Percentiles rank a stretch among this genome's conserved stretches.
phyloP scores from a whole-genome alignment of 2,888 invertebrate genomes.

The Neoascia interrupta region DNA sequence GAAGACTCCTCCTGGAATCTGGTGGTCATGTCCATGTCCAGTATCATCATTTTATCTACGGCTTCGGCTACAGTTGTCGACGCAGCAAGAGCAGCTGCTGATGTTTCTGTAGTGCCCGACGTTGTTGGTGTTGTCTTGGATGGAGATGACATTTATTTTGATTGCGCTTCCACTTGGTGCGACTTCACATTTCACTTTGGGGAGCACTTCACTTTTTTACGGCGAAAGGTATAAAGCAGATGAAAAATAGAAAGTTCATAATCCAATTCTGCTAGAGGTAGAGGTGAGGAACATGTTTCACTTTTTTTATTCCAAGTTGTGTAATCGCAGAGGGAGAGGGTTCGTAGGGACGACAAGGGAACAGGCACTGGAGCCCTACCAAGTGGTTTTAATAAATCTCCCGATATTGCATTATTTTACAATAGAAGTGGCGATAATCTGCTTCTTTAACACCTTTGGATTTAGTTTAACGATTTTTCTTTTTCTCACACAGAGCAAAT shows the following conservation, averaged over 20 bases:
- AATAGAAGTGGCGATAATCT: no score
- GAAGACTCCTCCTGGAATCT: slow-evolving; percentile 33
- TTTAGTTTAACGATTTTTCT: slow-evolving; percentile 5
- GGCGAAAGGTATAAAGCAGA: slow-evolving; percentile 21
- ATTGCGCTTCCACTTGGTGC: not conserved
- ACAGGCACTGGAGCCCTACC: not conserved
- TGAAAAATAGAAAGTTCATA: slow-evolving; percentile 63
- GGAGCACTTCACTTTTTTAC: not conserved
- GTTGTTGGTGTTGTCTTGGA: slow-evolving; percentile 3
- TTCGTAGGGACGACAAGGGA: no score
- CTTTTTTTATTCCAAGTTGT: slow-evolving; percentile 49
- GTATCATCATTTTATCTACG: slow-evolving; percentile 56
- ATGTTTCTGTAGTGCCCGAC: not conserved
- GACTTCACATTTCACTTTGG: slow-evolving; percentile 31
- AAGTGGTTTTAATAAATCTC: not conserved
- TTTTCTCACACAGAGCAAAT: not conserved
- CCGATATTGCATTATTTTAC: not conserved
- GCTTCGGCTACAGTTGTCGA: slow-evolving; percentile 25
- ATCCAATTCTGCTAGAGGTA: slow-evolving; percentile 30
- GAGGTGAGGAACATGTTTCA: slow-evolving; percentile 23
- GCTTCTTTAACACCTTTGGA: not conserved
- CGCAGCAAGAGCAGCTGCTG: slow-evolving; percentile 4
- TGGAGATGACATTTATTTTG: slow-evolving; percentile 56
- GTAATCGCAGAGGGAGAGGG: slow-evolving; percentile 31
- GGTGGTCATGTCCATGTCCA: slow-evolving; percentile 42